These are phyloP conservation scores for Tautogolabrus adspersus DNA, from an alignment of 2,113 vertebrate species.

Conservation along the genomic window DNA sequence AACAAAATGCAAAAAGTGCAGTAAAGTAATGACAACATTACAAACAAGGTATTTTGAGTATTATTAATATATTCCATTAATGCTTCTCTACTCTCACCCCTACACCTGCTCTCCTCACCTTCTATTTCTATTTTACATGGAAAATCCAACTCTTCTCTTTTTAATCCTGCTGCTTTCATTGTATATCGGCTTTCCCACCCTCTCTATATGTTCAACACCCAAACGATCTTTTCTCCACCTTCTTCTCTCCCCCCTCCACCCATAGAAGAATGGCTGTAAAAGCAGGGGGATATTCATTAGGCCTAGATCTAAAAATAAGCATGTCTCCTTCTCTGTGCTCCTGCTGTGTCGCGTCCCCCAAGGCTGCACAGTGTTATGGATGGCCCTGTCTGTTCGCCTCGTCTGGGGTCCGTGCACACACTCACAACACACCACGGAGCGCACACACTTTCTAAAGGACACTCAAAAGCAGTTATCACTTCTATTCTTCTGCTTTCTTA, in stretches of 20 bases:
- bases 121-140: neutral
- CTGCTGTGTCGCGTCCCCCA: slow-evolving; percentile 66
- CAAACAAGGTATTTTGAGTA: no score
- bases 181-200: slow-evolving; percentile 6
- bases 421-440: slow-evolving; percentile 27
- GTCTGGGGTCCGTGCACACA: slow-evolving; percentile 51
- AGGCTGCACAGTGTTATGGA: slow-evolving; percentile 73
- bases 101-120: no score
- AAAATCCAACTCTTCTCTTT: slow-evolving; percentile 1
- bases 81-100: neutral
- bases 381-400: slow-evolving; percentile 71
- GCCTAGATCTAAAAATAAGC: slow-evolving; percentile 78
- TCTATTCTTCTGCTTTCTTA: slow-evolving; percentile 57
- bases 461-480: slow-evolving; percentile 63
- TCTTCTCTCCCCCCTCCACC: neutral
- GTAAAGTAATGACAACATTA: no score
- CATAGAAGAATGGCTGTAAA: slow-evolving; percentile 48
- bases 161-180: slow-evolving; percentile 38
- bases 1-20: no score
- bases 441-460: slow-evolving; percentile 48
- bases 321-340: slow-evolving; percentile 59
- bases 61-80: no score
- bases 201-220: slow-evolving; percentile 12
- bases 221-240: neutral
- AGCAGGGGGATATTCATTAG: slow-evolving; percentile 77